These are phyloP conservation scores for Cinclus mexicanus DNA, from an alignment of 2,113 vertebrate species.

Conservation along the genomic window DNA sequence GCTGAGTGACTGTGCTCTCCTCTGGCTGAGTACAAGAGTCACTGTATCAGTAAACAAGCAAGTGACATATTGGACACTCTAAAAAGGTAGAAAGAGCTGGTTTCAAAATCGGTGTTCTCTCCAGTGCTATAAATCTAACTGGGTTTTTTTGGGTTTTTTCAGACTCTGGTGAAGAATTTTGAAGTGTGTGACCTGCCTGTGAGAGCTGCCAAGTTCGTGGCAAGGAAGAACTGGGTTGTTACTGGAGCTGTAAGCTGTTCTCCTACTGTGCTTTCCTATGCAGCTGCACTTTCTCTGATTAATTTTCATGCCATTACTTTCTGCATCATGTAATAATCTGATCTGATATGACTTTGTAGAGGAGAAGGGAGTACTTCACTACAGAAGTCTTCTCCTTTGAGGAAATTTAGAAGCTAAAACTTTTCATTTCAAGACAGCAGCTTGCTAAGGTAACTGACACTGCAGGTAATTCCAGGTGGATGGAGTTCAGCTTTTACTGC, in stretches of 20 bases:
- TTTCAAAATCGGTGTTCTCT: neutral
- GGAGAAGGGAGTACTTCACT: neutral
- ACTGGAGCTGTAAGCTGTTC: conserved; percentile 90
- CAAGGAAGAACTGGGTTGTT: conserved; percentile 98
- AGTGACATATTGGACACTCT: neutral
- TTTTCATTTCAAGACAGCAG: neutral
- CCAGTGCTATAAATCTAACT: neutral
- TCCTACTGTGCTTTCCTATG: neutral
- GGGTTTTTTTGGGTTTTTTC: neutral
- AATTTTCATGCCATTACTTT: neutral
- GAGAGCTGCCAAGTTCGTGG: conserved; percentile 97
- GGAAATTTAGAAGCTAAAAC: neutral
- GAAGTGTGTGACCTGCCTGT: conserved; percentile 98
- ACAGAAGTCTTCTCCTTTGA: neutral
- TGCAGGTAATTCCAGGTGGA: neutral
- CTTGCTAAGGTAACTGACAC: neutral
- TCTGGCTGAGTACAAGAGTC: neutral
- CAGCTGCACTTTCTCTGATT: neutral
- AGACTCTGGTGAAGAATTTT: conserved; percentile 98
- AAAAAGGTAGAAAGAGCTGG: neutral
- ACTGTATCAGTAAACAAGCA: neutral
- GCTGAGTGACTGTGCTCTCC: neutral
- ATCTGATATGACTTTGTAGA: neutral
- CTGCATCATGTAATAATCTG: neutral
- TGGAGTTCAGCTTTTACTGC: neutral